These are phyloP conservation scores for Delphinapterus leucas DNA, from an alignment of 2,113 vertebrate genomes.

Conservation along the genomic window DNA sequence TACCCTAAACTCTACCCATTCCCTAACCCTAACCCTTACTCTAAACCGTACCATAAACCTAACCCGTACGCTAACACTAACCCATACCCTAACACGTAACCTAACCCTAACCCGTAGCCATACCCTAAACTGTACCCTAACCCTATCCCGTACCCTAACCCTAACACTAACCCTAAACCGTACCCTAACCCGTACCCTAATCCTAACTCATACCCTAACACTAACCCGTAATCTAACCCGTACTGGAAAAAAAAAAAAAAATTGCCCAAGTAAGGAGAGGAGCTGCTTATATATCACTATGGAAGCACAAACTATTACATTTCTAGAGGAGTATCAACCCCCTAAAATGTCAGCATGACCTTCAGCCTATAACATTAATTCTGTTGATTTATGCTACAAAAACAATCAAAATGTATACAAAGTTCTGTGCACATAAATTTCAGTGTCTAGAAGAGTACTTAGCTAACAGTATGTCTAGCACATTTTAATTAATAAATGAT, in stretches of 20 bases:
- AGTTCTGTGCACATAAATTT: neutral
- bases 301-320: neutral
- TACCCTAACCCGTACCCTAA: too few species aligned
- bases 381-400: neutral
- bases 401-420: neutral
- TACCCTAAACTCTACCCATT: too few species aligned
- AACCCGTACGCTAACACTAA: too few species aligned
- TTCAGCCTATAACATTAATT: neutral
- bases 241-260: neutral
- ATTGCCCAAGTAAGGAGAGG: neutral
- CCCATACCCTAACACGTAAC: too few species aligned
- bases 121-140: too few species aligned
- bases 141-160: too few species aligned
- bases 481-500: neutral
- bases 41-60: too few species aligned
- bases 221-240: too few species aligned
- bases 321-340: neutral
- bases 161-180: too few species aligned
- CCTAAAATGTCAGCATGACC: neutral
- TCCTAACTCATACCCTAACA: too few species aligned
- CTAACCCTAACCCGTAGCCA: too few species aligned
- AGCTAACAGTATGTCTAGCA: neutral
- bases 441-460: neutral
- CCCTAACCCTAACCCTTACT: too few species aligned
- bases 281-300: neutral